Conservation (phyloP, 1,140 invertebrate species). For the Cotesia typhae region DNA sequence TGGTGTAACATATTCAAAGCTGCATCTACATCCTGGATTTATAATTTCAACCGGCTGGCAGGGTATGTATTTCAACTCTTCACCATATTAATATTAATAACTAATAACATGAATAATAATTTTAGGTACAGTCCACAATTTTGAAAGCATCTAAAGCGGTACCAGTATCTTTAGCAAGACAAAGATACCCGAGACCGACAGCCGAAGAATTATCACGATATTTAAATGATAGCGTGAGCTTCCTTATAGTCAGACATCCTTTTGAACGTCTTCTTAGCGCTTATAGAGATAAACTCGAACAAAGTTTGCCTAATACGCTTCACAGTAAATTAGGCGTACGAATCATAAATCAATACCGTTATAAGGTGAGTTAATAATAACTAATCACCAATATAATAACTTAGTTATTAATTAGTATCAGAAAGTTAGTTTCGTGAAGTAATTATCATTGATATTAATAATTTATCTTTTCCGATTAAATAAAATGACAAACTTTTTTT, state of each 20-base stretch:
- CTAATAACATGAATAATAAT: too few species aligned
- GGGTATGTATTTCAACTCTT: constrained; percentile 63
- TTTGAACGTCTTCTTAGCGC: constrained; percentile 88
- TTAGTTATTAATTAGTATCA: not conserved
- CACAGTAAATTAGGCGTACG: constrained; percentile 80
- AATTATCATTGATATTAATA: not conserved
- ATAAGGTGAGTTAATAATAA: constrained; percentile 57
- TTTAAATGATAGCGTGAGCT: constrained; percentile 76
- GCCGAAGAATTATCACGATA: constrained; percentile 72
- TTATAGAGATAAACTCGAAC: constrained; percentile 88
- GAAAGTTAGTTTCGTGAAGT: too few species aligned
- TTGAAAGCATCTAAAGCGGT: constrained; percentile 79
- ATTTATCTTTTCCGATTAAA: not conserved
- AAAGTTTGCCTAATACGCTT: constrained; percentile 80
- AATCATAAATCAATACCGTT: constrained; percentile 78
- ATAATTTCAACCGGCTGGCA: constrained; percentile 85
- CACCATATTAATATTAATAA: too few species aligned
- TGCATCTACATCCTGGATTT: constrained; percentile 89
- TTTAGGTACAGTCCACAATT: constrained; percentile 75
- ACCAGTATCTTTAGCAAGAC: constrained; percentile 78
- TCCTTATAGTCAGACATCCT: constrained; percentile 89
- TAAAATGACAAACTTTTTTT: constrained; percentile 3
- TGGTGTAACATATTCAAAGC: constrained; percentile 90
- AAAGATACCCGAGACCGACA: constrained; percentile 79
- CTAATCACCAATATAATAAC: constrained; percentile 6